Conservation (phyloP, 2,797 vertebrate genomes). For the Bufotes viridis region DNA sequence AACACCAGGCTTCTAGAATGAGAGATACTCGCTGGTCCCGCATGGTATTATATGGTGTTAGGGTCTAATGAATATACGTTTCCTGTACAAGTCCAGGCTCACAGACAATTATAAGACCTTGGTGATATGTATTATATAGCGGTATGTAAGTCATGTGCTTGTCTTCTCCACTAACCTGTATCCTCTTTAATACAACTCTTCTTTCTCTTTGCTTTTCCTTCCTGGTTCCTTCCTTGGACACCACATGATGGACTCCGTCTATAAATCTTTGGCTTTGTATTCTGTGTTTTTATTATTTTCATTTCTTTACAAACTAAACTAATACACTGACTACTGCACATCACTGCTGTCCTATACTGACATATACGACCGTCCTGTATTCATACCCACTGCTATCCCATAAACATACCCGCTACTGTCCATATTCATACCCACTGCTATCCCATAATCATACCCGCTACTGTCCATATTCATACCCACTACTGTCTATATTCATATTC, state of each 20-base stretch:
- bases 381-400: too few relatives aligned
- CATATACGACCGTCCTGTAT: too few relatives aligned
- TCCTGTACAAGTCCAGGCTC: too few relatives aligned
- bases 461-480: not conserved
- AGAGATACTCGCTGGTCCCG: too few relatives aligned
- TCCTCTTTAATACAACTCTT: constrained; percentile 10
- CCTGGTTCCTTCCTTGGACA: constrained; percentile 23
- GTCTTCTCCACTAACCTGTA: not conserved
- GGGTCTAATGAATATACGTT: too few relatives aligned
- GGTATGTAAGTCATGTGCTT: constrained; percentile 6
- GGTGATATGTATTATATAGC: too few relatives aligned
- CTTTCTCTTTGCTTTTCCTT: constrained; percentile 51
- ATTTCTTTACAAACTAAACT: not conserved
- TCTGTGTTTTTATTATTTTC: not conserved
- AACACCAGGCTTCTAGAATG: too few relatives aligned
- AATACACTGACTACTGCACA: not conserved
- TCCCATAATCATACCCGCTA: too few relatives aligned
- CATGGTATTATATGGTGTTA: too few relatives aligned
- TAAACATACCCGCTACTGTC: too few relatives aligned
- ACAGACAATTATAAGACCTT: too few relatives aligned
- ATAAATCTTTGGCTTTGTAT: not conserved
- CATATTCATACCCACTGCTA: too few relatives aligned
- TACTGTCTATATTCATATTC: not conserved
- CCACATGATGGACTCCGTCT: not conserved
- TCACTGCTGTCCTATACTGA: not conserved